Evolutionary conservation across 2,113 vertebrate species (phyloP), one percentile per base, ranked within the genome.

Genomic region (Ameiurus melas): DNA sequence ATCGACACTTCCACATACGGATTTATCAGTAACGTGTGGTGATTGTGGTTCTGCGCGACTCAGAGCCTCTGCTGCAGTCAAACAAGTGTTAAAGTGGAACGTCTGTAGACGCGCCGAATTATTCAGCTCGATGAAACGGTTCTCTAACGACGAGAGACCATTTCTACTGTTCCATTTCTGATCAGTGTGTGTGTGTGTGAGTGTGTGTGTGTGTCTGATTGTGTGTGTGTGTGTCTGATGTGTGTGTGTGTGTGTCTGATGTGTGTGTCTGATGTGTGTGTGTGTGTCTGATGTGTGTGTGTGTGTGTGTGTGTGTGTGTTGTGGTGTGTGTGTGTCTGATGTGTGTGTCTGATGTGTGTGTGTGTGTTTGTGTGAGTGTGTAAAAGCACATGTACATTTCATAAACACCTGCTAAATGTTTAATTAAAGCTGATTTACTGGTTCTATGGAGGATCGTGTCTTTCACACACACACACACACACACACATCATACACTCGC

Each of bases 61-160:
- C 19, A 39, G 19, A 73, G 2, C 10, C 36, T 33, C 66, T 77
- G 9, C 43, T 0, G 5, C 60, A 25, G 66, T 80, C 53, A 87
- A 87, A 30, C 89, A 78, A 70, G 57, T 85, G 33, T 60, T 78
- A 8, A 39, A 27, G 3, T 66, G 19, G 71, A 27, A 82, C 30
- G n/a, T 2, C 82, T 70, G 79, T 70, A 62, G 84, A 86, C 81
- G 51, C 0, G 36, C 53, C 66, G 78, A 22, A 22, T 73, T 64
- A 43, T 47, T 70, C 71, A 60, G 57, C n/a, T n/a, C n/a, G n/a
- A n/a, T n/a, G n/a, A 71, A 36, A 39, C 2, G 14, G 27, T 36
- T 20, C 30, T 36, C 66, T n/a, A 36, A 71, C 7, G 33, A 33
- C 0, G 5, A 70, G 68, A 33, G 30, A 36, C 14, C 0, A 25